Evolutionary conservation across 64 coral and sea anemone genomes (phyloP).

Genomic region (Orbicella faveolata): DNA sequence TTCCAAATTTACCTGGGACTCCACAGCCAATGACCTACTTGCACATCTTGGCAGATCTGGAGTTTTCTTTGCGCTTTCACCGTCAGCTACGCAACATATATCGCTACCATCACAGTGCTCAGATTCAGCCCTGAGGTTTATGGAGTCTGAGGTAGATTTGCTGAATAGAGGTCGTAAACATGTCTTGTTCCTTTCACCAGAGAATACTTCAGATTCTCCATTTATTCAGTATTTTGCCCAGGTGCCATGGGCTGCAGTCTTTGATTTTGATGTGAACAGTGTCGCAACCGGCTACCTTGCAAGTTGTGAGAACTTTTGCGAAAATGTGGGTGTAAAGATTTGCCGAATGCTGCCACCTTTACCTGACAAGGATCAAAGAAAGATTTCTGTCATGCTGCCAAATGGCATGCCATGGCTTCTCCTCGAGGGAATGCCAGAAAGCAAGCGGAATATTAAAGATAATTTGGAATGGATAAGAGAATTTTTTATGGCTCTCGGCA

Average conservation of each 20-base stretch:
- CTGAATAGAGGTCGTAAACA: slow-evolving; percentile 42
- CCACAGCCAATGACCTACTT: not conserved
- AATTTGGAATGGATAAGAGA: slow-evolving; percentile 54
- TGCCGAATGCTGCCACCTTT: slow-evolving; percentile 66
- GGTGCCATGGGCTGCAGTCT: slow-evolving; percentile 70
- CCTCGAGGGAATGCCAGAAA: slow-evolving; percentile 58
- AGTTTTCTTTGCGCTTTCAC: not conserved
- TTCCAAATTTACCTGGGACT: slow-evolving; percentile 56
- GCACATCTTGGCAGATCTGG: slow-evolving; percentile 32
- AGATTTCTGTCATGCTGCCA: slow-evolving; percentile 17
- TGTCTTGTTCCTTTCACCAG: slow-evolving; percentile 72
- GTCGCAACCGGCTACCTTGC: slow-evolving; percentile 31
- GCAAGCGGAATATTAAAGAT: slow-evolving; percentile 26
- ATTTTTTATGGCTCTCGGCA: slow-evolving; percentile 35
- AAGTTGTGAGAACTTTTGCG: slow-evolving; percentile 39
- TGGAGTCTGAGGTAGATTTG: slow-evolving; percentile 39
- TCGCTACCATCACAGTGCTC: not conserved
- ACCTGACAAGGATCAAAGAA: slow-evolving; percentile 20
- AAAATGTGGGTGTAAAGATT: slow-evolving; percentile 40
- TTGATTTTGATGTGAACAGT: slow-evolving; percentile 70
- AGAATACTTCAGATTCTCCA: not conserved
- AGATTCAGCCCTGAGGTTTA: not conserved
- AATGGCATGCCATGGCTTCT: slow-evolving; percentile 82
- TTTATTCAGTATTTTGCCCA: slow-evolving; percentile 34
- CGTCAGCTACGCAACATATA: not conserved